Conservation (phyloP, 2,797 vertebrate species). For the Jordanella pulchra region DNA sequence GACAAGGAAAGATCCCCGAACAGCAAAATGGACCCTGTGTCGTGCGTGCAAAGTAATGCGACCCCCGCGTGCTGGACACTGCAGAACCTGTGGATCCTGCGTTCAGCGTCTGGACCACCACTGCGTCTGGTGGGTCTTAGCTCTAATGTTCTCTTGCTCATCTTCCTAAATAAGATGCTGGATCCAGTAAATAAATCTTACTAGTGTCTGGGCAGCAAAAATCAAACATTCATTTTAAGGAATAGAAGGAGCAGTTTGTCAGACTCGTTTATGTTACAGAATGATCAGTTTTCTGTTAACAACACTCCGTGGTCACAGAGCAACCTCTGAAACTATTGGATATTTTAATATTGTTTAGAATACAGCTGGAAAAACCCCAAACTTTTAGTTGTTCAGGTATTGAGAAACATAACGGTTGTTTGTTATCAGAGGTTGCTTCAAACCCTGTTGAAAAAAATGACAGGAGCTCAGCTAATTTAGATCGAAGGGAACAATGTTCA, state of each 20-base stretch:
- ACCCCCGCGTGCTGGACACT: constrained; percentile 79
- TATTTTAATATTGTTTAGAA: background rate
- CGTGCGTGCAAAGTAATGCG: constrained; percentile 82
- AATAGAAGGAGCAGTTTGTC: background rate
- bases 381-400: background rate
- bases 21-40: constrained; percentile 70
- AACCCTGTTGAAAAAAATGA: background rate
- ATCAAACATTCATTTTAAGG: background rate
- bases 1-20: constrained; percentile 10
- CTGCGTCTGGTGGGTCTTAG: constrained; percentile 74
- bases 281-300: background rate
- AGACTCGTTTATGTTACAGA: background rate
- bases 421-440: background rate
- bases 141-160: background rate
- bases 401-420: background rate
- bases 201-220: background rate
- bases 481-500: too few species aligned
- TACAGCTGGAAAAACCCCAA: background rate
- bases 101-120: constrained; percentile 75
- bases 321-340: background rate
- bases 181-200: background rate
- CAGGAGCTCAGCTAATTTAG: background rate
- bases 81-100: constrained; percentile 69
- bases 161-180: background rate
- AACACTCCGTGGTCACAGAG: background rate